Base-by-base conservation (phyloP, 2,113 vertebrate genomes). In the Neofelis nebulosa region DNA sequence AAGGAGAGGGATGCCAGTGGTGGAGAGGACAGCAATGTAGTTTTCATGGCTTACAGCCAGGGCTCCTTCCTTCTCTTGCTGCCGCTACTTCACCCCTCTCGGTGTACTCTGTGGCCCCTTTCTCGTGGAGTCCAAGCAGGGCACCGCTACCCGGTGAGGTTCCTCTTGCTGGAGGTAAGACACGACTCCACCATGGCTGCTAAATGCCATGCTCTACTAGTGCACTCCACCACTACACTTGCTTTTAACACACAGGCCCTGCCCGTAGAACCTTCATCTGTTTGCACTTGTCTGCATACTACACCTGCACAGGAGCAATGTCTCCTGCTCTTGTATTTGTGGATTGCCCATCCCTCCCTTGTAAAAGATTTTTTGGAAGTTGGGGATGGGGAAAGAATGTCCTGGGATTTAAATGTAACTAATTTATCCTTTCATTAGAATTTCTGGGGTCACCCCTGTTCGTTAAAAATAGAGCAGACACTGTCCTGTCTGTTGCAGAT, bases 401-500 rank as follows among this genome's bases (percentile, higher is more conserved):
- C 41, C 57, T 81, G 68, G 65, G 74, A 63, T 93, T 96, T 85
- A 91, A 87, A 78, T 69, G 41, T 57, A 78, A 45, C 25, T 36
- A 88, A 63, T 76, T 76, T 85, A 76, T 55, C 14, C 5, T 95
- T 74, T 68, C 21, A 93, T 63, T 80, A 89, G 61, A 15, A 69
- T 89, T 91, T 97, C 57, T 94, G 38, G 38, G 12, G 23, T 38
- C 25, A 52, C 6, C 29, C 61, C 61, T 29, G 66, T 65, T 93
- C 73, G 41, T 66, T 80, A 86, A 66, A 38, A 66, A 52, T 6
- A 81, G 55, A 66, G 25, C 27, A 15, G 66, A 45, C 16, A 13
- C 18, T 14, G 25, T 12, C 48, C n/a, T 36, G 10, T 41, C 27
- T 79, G 82, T 66, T 25, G 48, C 55, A 82, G 87, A 89, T 41